phyloP scores from a whole-genome alignment of 2,113 vertebrate species.

The Scomber scombrus region DNA sequence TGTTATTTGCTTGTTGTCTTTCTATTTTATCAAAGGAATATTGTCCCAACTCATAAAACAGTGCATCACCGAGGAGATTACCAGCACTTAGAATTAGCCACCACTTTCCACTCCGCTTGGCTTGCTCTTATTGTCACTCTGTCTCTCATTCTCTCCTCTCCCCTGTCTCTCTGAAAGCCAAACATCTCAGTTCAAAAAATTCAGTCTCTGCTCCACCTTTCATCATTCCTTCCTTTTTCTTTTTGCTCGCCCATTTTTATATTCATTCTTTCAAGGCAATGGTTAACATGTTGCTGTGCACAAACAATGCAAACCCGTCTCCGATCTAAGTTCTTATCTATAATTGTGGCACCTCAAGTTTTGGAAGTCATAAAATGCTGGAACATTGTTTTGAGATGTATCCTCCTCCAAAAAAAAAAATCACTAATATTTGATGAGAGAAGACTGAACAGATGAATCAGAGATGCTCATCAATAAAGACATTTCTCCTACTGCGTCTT shows the following conservation, averaged over 20 bases:
- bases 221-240: background rate
- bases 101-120: slow-evolving; percentile 6
- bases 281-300: background rate
- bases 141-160: background rate
- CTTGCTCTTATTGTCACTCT: background rate
- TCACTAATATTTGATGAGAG: background rate
- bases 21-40: background rate
- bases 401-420: background rate
- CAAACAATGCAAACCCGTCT: background rate
- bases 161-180: background rate
- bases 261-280: background rate
- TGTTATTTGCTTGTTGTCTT: background rate
- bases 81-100: slow-evolving; percentile 9
- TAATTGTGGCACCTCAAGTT: background rate
- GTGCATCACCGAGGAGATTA: slow-evolving; percentile 13
- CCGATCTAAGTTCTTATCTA: background rate
- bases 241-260: too few species aligned
- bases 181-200: background rate
- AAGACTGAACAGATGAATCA: background rate
- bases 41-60: slow-evolving; percentile 1
- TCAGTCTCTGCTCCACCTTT: background rate
- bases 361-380: background rate
- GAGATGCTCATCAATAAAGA: slow-evolving; percentile 4
- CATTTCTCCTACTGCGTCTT: too few species aligned
- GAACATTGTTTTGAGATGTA: background rate